Base-by-base conservation (phyloP, 2,113 vertebrate genomes). In the Misgurnus anguillicaudatus region DNA sequence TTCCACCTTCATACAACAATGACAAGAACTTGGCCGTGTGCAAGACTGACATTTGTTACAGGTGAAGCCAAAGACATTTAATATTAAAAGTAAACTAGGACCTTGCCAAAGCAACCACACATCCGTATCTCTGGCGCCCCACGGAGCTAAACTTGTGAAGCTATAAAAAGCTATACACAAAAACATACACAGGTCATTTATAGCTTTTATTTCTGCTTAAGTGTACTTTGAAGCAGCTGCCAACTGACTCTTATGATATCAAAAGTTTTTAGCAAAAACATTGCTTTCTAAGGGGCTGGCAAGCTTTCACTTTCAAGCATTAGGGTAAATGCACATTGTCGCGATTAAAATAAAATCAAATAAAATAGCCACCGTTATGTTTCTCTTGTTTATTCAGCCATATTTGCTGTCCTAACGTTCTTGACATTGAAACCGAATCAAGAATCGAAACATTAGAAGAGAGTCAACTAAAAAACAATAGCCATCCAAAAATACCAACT, bases 401-500 rank as follows among this genome's bases (percentile, higher is more conserved):
- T 71, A 80, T 75, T 61, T 57, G 41, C 38, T 42, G 62, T 75
- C 79, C 83, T 75, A 67, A 53, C 60, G 41, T 41, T 61, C 13
- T 17, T 71, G 70, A 72, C 81, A 72, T 83, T 81, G 68, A 75
- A 47, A 19, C 60, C 55, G 70, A 31, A 31, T 31, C 24, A 31
- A 31, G 24, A 31, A 31, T 31, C 36, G 45, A 74, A 55, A 45
- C 71, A 60, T 17, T 47, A 38, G 67, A 60, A 77, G 9, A 45
- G 42, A 62, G 17, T 24, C 57, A 67, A 64, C 60, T 9, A 41
- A 63, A 75, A 84, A 84, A 76, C 89, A 89, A 88, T 88, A 86
- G 85, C 87, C 84, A 87, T 51, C 8, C 77, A 66, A 87, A 85
- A 88, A 91, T 89, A 92, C 91, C 88, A 90, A 92, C 91, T 87